Base-by-base conservation (phyloP, 2,797 vertebrate genomes). In the Etheostoma nigrum region DNA sequence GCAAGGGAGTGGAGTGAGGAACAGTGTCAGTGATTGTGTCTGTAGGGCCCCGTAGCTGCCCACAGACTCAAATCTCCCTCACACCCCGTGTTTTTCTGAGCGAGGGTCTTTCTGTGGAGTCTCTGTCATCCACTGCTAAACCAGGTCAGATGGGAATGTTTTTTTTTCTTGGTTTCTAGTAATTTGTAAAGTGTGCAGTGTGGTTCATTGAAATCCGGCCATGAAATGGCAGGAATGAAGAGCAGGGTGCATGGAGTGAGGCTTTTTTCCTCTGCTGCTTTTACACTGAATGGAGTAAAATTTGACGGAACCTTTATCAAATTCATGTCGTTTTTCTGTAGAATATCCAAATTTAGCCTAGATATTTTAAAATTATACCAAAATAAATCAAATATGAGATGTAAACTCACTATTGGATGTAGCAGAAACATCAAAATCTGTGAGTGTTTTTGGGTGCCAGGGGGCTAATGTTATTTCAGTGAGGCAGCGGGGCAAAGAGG, bases 1-100 rank as follows among this genome's bases (percentile, higher is more conserved):
- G 48, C 65, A 21, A 65, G 55, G 68, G 40, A 81, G 83, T 40
- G 33, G 67, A 89, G 74, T 60, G 60, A 69, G 63, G 90, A 95
- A 95, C 92, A 94, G 87, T 89, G 85, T 90, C 84, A 61, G 63
- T 68, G 92, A 93, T 89, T 92, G 93, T 90, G 78, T 86, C 82
- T 81, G 30, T 48, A 10, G 74, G 88, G 88, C 91, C 88, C 64
- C 77, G 58, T 63, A 53, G 69, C 68, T 5, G 40, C 81, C 76
- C 76, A 3, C 7, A 72, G 65, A 63, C 80, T 69, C 77, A 78
- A 69, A 76, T 83, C 72, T 77, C 78, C 82, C 84, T 57, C 68
- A 36, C 80, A 81, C 74, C 30, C 23, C 11, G 8, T 78, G 76
- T 72, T 92, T 88, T 83, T 75, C 87, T 79, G 76, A 82, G 79